Base-by-base conservation (phyloP, 2,113 vertebrate genomes). In the Seriola rivoliana region DNA sequence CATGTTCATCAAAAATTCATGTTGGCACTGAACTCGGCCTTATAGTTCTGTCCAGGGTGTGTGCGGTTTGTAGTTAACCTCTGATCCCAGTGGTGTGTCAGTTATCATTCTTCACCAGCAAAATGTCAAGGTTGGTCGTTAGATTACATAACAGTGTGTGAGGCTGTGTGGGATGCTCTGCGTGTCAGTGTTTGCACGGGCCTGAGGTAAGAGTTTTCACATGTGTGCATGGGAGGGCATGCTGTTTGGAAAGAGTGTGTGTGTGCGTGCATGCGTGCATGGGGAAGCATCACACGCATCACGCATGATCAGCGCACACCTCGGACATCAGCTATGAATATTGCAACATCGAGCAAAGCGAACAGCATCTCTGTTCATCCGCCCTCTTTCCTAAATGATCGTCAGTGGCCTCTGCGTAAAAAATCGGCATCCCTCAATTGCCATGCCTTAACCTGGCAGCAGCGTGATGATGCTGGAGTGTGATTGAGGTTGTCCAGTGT, bases 71-170 rank as follows among this genome's bases (percentile, higher is more conserved):
- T 67, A n/a, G 72, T 87, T 89, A 77, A 89, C 86, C 89, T 85
- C 74, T 76, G 82, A 86, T 77, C 69, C 69, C 75, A 16, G 36
- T 42, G 36, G 14, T 52, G 78, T 86, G 82, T 80, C 89, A 80
- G 68, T 82, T 85, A 76, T 84, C 71, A 85, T 79, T 89, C 85
- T 72, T 88, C 88, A 85, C 72, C 62, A 76, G 84, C 76, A 71
- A 88, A 84, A 91, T 85, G 87, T 89, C 91, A 91, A 85, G 90
- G 89, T 87, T 90, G 81, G 57, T 71, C 40, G 34, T 69, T 74
- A 46, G 78, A 88, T 94, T 93, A 91, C 87, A 81, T 92, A 93
- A 93, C 86, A 1, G 67, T 10, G 62, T 64, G 80, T 16, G 74
- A 70, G 66, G 32, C 60, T 73, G 85, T 82, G 81, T 67, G 84